Conservation (phyloP, 2,113 vertebrate genomes). For the Chroicocephalus ridibundus region DNA sequence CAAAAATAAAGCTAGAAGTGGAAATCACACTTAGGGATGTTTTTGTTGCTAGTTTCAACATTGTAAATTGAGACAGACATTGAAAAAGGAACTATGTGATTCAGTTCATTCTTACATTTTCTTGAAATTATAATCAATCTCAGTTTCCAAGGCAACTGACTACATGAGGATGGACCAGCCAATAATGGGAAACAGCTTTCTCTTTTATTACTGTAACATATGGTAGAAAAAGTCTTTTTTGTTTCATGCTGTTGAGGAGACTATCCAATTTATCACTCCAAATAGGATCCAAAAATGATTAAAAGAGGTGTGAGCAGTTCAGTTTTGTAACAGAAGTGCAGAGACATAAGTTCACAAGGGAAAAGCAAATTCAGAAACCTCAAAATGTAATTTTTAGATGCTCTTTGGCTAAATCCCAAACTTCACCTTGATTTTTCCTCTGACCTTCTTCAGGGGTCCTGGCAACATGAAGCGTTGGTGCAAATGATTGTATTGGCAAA, state of each 20-base stretch:
- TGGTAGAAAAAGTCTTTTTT: slow-evolving; percentile 22
- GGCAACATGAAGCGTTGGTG: neutral
- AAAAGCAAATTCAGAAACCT: neutral
- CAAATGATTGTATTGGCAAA: neutral
- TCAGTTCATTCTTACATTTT: slow-evolving; percentile 45
- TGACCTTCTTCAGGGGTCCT: neutral
- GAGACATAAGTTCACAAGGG: neutral
- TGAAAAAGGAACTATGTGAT: neutral
- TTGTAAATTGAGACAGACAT: slow-evolving; percentile 19
- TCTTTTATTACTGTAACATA: slow-evolving; percentile 42
- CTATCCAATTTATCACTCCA: slow-evolving; percentile 18
- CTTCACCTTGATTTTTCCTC: neutral
- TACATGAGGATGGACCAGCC: slow-evolving; percentile 32
- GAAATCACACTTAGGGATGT: neutral
- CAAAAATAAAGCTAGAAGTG: neutral
- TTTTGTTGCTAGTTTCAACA: slow-evolving; percentile 6
- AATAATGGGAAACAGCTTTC: slow-evolving; percentile 63
- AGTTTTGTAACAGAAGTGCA: neutral
- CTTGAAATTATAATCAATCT: slow-evolving; percentile 43
- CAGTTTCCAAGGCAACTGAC: slow-evolving; percentile 30
- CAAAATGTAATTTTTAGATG: neutral
- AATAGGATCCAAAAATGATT: slow-evolving; percentile 12
- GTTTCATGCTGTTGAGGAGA: neutral
- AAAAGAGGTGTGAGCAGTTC: slow-evolving; percentile 4
- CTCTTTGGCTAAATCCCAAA: neutral